Conservation (phyloP, 2,888 invertebrate genomes). For the Acrobasis consociella region DNA sequence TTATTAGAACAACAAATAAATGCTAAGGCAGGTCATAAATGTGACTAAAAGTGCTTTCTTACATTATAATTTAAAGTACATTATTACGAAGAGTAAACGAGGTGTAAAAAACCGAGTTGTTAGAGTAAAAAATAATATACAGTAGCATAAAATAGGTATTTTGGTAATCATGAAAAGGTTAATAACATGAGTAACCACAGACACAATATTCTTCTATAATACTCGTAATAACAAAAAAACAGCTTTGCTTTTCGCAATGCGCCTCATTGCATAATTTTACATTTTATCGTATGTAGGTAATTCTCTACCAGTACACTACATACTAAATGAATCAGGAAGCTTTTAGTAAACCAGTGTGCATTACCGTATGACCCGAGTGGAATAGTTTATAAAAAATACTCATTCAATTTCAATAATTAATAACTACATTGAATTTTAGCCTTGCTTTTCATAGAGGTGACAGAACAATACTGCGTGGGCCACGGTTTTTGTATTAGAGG, state of each 20-base stretch:
- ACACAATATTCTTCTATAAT: too few relatives aligned
- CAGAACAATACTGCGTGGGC: slow-evolving; percentile 18
- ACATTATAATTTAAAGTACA: too few relatives aligned
- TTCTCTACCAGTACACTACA: neutral
- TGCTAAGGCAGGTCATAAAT: too few relatives aligned
- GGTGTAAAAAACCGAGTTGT: too few relatives aligned
- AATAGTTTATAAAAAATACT: neutral
- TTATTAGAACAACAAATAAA: too few relatives aligned
- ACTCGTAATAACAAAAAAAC: too few relatives aligned
- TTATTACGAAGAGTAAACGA: too few relatives aligned
- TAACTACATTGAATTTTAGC: slow-evolving; percentile 12
- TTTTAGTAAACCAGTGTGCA: neutral
- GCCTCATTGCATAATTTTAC: neutral
- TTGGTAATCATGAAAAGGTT: neutral
- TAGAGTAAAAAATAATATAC: too few relatives aligned
- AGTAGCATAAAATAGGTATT: too few relatives aligned
- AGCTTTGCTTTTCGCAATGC: too few relatives aligned
- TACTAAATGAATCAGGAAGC: neutral
- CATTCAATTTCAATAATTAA: slow-evolving; percentile 18
- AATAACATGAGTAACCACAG: neutral
- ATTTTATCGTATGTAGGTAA: neutral
- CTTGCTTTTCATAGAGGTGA: slow-evolving; percentile 12
- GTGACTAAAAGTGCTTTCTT: too few relatives aligned
- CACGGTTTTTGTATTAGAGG: neutral
- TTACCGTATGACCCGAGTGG: neutral